Base-by-base conservation (phyloP, 2,797 vertebrate species). In the Sebastiscus tertius region DNA sequence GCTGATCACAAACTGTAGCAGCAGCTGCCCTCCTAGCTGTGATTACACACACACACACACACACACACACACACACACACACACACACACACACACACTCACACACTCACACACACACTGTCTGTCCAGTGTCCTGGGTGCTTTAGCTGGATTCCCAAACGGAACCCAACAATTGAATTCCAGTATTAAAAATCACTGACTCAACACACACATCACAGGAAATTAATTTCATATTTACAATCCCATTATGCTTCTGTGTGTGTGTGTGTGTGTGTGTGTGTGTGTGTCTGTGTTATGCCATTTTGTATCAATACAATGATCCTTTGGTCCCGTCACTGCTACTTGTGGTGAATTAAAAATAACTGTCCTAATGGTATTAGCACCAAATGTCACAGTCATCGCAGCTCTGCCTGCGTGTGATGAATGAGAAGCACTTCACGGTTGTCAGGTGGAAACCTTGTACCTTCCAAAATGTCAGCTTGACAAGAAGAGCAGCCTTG, bases 141-240 rank as follows among this genome's bases (percentile, higher is more conserved):
- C 81, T 81, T 88, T 90, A 80, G 66, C 73, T 87, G 60, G 81
- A 87, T 77, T 75, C 55, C 49, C 8, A 60, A 66, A 55, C 13
- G 4, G 11, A 20, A 39, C 22, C 22, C 33, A 80, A 72, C 76
- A 85, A 77, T 74, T 74, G 79, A 61, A 70, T 42, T 31, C 24
- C 6, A 54, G 58, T 76, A n/a, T 76, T 68, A 42, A 72, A 81
- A 84, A 87, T 87, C 66, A 67, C 42, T 42, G 39, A 42, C 39
- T 14, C 39, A 42, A 61, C 59, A 81, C 61, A 67, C 39, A 52
- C 34, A 26, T 71, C 52, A 69, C 55, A 66, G 65, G 77, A 75
- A 80, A 77, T 83, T 9, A 46, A 71, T 54, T 46, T 75, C 20
- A 77, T 70, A 63, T 62, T 27, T 34, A 59, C 52, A 55, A 27